Base-by-base conservation (phyloP, 2,888 invertebrate genomes). In the Drosophila planitibia region DNA sequence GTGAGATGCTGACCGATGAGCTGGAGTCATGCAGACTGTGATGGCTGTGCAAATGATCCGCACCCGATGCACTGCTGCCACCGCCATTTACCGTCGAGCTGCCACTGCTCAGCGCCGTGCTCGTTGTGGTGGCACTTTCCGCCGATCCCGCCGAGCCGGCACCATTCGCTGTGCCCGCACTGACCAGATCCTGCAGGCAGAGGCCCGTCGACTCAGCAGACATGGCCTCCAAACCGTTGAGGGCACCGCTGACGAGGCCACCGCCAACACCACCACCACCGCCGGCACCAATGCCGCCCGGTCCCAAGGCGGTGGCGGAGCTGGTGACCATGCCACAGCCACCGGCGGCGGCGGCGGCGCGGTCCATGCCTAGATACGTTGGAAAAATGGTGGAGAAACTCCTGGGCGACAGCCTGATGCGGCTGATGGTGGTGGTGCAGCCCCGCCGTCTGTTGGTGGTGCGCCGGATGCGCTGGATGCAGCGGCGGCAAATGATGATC, bases 181-280 rank as follows among this genome's bases (percentile, higher is more conserved):
- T 95, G 71, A 96, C 96, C 86, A 96, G 93, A 92, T 96, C 96
- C 93, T 96, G 96, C 71, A 96, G 94, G 84, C 96, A 96, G 76
- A 96, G 94, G 64, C 96, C 95, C 55, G 95, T 94, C 30, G 93
- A 92, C 92, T 96, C 95, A 25, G 91, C 91, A 22, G 94, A 94
- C 92, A 95, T 93, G 72, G 94, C 94, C 91, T 95, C 95, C 90
- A 95, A 82, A 25, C 91, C 92, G 57, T 92, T 92, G 9, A 92
- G 78, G 7, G 92, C 91, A 47, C 92, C 92, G 37, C 82, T 61
- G 70, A 81, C 83, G 1, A 81, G 62, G 5, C 81, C 82, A 9
- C 75, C 80, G 22, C 91, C 91, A 19, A 85, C 85, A 0, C 87
- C 87, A 52, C 84, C 77, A 53, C 76, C 88, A 47, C 84, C 77